Percentiles rank a stretch among this genome's conserved stretches.
These are phyloP conservation scores for Cryptophagus acutangulus DNA, from an alignment of 2,888 invertebrate genomes.

Conservation along the genomic window DNA sequence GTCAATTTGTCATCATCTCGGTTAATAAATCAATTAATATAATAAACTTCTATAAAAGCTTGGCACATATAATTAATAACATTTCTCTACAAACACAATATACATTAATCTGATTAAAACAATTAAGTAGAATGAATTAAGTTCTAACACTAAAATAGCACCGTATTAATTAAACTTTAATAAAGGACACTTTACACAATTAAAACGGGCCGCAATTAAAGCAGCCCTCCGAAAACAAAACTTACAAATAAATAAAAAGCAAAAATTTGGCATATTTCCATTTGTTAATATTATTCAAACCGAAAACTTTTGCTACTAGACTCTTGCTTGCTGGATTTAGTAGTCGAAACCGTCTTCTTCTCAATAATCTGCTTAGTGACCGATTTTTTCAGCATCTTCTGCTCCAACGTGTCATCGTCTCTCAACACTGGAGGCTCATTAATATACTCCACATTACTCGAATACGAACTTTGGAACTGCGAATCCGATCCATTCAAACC, in stretches of 20 bases:
- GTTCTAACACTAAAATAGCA: no score
- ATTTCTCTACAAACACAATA: no score
- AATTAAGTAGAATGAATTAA: no score
- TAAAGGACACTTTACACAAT: no score
- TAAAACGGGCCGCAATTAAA: no score
- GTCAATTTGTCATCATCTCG: no score
- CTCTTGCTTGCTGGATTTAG: conserved; percentile 47
- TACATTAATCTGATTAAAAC: no score
- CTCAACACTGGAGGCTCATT: conserved; percentile 41
- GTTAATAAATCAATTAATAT: no score
- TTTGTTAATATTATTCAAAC: conserved; percentile 37
- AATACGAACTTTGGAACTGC: conserved; percentile 37
- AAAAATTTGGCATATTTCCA: neutral
- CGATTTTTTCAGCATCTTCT: conserved; percentile 62
- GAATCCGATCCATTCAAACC: conserved; percentile 37
- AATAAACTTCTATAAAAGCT: no score
- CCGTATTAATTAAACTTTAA: no score
- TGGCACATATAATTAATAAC: no score
- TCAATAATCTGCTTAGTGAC: conserved; percentile 65
- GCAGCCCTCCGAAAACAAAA: no score
- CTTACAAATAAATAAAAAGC: conserved; percentile 3
- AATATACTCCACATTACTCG: conserved; percentile 40
- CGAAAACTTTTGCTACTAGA: conserved; percentile 45
- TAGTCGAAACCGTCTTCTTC: conserved; percentile 63
- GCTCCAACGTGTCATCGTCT: conserved; percentile 58